A percentile compares a stretch with the other conserved stretches of the same genome.
Conservation (phyloP, 2,888 invertebrate species). For the Coenonympha arcania region DNA sequence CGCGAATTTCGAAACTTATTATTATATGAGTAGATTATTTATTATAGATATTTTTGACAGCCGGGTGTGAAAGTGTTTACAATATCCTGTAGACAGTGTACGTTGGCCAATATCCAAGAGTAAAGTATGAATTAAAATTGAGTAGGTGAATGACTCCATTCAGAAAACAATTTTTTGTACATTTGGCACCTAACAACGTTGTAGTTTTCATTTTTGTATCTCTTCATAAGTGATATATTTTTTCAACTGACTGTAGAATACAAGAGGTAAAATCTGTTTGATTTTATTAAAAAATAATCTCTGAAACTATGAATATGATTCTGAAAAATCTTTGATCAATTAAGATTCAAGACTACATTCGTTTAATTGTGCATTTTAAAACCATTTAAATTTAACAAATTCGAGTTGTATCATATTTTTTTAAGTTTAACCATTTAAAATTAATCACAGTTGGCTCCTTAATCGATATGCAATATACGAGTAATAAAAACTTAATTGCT, state of each 20-base stretch:
- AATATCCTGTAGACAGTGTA: not conserved
- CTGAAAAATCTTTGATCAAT: no score
- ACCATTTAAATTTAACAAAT: no score
- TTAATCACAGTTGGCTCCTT: not conserved
- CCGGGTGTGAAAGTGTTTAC: slow-evolving; percentile 2
- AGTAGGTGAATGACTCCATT: slow-evolving; percentile 8
- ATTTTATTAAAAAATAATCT: no score
- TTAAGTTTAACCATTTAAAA: no score
- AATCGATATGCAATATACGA: not conserved
- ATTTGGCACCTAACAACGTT: not conserved
- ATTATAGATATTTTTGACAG: slow-evolving; percentile 3
- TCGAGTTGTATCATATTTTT: no score
- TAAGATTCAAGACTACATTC: no score
- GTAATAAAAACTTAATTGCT: not conserved
- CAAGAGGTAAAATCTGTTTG: no score
- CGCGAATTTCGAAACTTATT: not conserved
- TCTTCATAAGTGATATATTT: not conserved
- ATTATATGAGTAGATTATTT: no score
- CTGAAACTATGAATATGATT: no score
- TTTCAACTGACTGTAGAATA: not conserved
- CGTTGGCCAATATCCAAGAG: slow-evolving; percentile 13
- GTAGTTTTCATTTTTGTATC: not conserved
- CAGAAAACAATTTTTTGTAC: not conserved
- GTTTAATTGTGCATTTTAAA: no score
- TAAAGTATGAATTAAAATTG: slow-evolving; percentile 5